Percentiles rank a stretch among this genome's conserved stretches.
Evolutionary conservation across 1,140 invertebrate genomes (phyloP).

Genomic region (Drosophila obscura): DNA sequence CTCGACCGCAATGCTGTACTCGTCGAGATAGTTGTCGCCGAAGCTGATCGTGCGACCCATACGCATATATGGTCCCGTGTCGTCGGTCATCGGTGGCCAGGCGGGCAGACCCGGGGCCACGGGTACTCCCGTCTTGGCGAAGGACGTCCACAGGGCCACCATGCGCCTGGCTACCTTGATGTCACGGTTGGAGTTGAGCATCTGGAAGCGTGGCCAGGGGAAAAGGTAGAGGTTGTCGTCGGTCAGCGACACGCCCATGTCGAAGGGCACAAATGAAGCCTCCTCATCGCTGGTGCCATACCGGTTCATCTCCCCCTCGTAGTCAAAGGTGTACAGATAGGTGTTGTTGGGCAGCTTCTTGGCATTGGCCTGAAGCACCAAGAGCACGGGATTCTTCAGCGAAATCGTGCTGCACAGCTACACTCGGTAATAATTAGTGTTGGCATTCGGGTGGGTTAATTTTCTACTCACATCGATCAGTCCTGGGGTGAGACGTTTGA

Average conservation of each 20-base stretch:
- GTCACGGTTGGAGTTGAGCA: constrained; percentile 68
- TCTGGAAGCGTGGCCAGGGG: constrained; percentile 73
- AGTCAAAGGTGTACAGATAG: constrained; percentile 77
- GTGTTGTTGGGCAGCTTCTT: constrained; percentile 77
- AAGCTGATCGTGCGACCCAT: constrained; percentile 68
- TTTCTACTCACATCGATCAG: constrained; percentile 72
- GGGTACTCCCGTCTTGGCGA: constrained; percentile 69
- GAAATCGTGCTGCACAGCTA: constrained; percentile 78
- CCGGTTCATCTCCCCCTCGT: constrained; percentile 75
- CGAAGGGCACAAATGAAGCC: constrained; percentile 68
- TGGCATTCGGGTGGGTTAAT: neutral
- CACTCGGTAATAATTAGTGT: neutral
- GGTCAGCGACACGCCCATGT: constrained; percentile 77
- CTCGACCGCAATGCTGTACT: constrained; percentile 67
- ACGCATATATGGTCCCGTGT: constrained; percentile 76
- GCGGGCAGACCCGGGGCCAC: constrained; percentile 48
- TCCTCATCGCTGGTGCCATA: constrained; percentile 57
- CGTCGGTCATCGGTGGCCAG: constrained; percentile 73
- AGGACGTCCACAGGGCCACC: constrained; percentile 78
- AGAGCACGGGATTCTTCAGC: constrained; percentile 76
- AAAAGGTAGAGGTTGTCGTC: constrained; percentile 83
- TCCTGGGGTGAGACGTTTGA: constrained; percentile 66
- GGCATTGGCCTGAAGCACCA: constrained; percentile 78
- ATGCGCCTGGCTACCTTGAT: constrained; percentile 74
- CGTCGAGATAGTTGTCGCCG: constrained; percentile 74